Conservation (phyloP, 2,888 invertebrate species). For the Diploptera punctata region DNA sequence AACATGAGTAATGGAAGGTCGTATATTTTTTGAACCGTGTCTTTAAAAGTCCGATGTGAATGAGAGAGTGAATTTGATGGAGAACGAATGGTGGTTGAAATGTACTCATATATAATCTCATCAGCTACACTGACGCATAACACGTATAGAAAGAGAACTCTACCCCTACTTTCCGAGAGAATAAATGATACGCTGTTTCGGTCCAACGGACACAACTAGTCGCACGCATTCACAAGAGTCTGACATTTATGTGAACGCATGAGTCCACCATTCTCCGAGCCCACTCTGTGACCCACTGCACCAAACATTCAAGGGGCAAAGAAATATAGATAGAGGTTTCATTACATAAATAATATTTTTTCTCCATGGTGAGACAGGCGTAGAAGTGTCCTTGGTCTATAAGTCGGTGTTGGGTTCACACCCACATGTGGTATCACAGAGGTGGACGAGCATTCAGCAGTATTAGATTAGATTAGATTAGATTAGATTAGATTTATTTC, state of each 20-base stretch:
- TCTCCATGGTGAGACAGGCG: too few relatives aligned
- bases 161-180: too few relatives aligned
- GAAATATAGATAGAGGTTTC: too few relatives aligned
- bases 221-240: neutral
- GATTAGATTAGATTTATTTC: too few relatives aligned
- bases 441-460: too few relatives aligned
- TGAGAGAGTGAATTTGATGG: neutral
- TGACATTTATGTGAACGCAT: neutral
- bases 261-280: neutral
- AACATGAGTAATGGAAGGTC: neutral
- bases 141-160: neutral
- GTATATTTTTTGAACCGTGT: neutral
- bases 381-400: too few relatives aligned
- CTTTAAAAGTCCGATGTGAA: neutral
- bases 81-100: neutral
- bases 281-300: too few relatives aligned
- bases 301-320: too few relatives aligned
- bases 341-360: too few relatives aligned
- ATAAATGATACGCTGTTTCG: slow-evolving; percentile 1
- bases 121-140: neutral
- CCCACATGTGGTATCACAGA: too few relatives aligned
- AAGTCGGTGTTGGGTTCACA: too few relatives aligned
- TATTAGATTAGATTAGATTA: too few relatives aligned
- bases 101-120: neutral
- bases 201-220: neutral